Evolutionary conservation across 2,797 vertebrate genomes (phyloP).

Genomic region (Botia almorhae): DNA sequence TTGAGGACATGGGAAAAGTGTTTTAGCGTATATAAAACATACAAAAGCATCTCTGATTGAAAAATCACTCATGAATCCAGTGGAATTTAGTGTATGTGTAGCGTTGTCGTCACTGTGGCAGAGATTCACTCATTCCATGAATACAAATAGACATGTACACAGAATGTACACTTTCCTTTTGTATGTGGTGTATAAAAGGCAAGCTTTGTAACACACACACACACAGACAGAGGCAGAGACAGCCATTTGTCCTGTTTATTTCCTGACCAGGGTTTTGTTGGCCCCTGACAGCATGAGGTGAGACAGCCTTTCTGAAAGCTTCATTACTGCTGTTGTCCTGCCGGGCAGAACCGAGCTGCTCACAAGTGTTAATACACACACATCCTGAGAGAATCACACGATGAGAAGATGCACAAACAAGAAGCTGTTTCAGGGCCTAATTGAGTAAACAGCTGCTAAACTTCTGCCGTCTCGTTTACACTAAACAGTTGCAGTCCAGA

Average conservation of each 20-base stretch:
- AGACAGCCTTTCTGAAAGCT: conserved; percentile 64
- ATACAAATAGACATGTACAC: neutral
- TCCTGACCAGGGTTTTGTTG: conserved; percentile 43
- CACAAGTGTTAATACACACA: conserved; percentile 42
- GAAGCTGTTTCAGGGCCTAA: neutral
- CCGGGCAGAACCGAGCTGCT: conserved; percentile 59
- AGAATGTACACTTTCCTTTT: neutral
- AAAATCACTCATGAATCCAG: too few species aligned
- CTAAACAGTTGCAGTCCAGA: too few species aligned
- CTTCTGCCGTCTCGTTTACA: neutral
- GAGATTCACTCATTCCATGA: neutral
- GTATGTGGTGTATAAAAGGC: conserved; percentile 29
- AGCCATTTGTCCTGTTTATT: conserved; percentile 55
- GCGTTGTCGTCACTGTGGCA: neutral
- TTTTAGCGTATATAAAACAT: neutral
- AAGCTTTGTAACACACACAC: neutral
- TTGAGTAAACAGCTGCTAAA: neutral
- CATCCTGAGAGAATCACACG: conserved; percentile 39
- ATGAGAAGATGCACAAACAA: conserved; percentile 25
- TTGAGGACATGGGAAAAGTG: neutral
- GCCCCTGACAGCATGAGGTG: conserved; percentile 57
- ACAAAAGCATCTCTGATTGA: neutral
- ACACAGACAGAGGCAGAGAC: conserved; percentile 15
- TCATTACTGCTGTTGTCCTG: conserved; percentile 67
- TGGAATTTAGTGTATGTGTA: neutral